Evolutionary conservation across 1,140 invertebrate genomes (phyloP), one percentile per base, ranked within the genome.

Genomic region (Potamilus streckersoni): DNA sequence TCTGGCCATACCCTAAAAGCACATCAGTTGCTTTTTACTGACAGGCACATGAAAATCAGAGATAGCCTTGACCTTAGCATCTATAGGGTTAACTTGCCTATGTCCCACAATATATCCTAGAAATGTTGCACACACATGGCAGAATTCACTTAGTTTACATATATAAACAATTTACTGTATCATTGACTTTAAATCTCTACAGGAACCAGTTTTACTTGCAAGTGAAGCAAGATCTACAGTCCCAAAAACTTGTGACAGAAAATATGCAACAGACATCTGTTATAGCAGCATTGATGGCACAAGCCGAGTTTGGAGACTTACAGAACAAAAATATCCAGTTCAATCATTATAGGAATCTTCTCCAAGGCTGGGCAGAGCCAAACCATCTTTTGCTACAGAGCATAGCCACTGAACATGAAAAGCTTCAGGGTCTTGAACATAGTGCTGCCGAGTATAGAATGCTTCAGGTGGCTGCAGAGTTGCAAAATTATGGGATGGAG

Each of bases 141-240:
- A n/a, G n/a, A n/a, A n/a, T n/a, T n/a, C n/a, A n/a, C n/a, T n/a
- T n/a, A n/a, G 8, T 38, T 38, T 38, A 38, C 38, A 38, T 38
- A 38, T 38, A 38, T 38, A 38, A 38, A 38, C 12, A 55, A 19
- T 20, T 13, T 20, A 38, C 62, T 49, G 27, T 56, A 63, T 20
- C 20, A 56, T 58, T 60, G 16, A 23, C 14, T 66, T 65, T 69
- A 74, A 56, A 69, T 64, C 71, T 60, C 75, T 81, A n/a, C 89
- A 93, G 93, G 71, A 94, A 96, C 88, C 93, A 95, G 84, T 96
- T 96, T 88, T 97, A 95, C 85, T 92, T 95, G 31, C 94, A 96
- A 87, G 94, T 95, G 0, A 92, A 93, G 79, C 89, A 93, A 4
- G 94, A 95, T 83, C 90, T 96, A 49, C 62, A 79, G 55, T 59